Base-by-base conservation (phyloP, 2,888 invertebrate genomes). In the Orthosia cruda region DNA sequence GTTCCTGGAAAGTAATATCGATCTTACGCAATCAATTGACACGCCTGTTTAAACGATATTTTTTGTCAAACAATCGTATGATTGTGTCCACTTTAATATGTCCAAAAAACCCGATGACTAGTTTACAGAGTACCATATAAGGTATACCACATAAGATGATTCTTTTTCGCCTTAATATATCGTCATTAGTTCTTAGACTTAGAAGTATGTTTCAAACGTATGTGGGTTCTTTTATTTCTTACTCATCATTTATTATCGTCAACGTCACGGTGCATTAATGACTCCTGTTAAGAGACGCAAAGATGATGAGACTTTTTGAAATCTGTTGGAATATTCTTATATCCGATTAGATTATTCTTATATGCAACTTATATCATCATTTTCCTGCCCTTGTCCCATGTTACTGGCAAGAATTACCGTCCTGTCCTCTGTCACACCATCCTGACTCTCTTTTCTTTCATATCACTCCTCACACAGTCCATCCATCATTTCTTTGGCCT, bases 31-130 rank as follows among this genome's bases (percentile, higher is more conserved):
- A 68, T 76, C 61, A 68, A 78, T 71, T 65, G 20, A 66, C 26
- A 69, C 20, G 73, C 66, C 66, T 57, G 57, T 74, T 74, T 66
- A 52, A 57, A 52, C 15, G 18, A 47, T 9, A 32, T 67, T 79
- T 72, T 85, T 78, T 71, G 18, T 40, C 45, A 67, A n/a, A 18
- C 45, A 40, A 18, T 64, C 47, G 26, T 40, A 59, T n/a, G 59
- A 59, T 59, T 40, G 58, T 59, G 47, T 55, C 40, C 23, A 52
- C 16, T 47, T 16, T 64, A 50, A 20, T 26, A 40, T 54, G 50
- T 4, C 12, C 13, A 16, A 72, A 78, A 85, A 84, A 80, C 74
- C 74, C 86, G 57, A 68, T 71, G 86, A 83, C 80, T 65, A 26
- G 63, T 59, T 57, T 26, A 4, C 26, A 12, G 5, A 45, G 16